Conservation (phyloP, 1,140 invertebrate genomes). For the Pseudobourletiella spinata region DNA sequence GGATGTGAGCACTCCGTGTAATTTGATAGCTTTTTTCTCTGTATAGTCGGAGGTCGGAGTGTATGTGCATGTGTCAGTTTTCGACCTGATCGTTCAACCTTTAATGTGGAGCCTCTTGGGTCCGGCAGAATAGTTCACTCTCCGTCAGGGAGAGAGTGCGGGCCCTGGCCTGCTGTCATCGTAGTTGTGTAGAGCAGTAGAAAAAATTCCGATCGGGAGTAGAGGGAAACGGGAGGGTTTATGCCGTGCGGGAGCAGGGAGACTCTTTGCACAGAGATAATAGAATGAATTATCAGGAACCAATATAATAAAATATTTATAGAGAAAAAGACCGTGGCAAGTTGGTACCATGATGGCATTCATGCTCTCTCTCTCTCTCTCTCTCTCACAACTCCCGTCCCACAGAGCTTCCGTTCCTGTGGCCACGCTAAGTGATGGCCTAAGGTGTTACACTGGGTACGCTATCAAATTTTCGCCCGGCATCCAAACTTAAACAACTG, state of each 20-base stretch:
- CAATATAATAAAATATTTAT: constrained; percentile 26
- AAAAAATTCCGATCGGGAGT: too few species aligned
- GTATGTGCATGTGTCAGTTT: too few species aligned
- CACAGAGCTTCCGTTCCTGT: constrained; percentile 14
- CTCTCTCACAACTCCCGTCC: constrained; percentile 7
- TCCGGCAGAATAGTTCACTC: too few species aligned
- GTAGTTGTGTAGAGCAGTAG: too few species aligned
- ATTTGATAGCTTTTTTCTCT: too few species aligned
- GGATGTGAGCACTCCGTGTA: too few species aligned
- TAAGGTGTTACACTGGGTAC: constrained; percentile 23
- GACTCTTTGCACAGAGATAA: constrained; percentile 24
- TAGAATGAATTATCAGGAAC: constrained; percentile 27
- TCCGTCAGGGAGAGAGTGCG: too few species aligned
- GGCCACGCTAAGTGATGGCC: constrained; percentile 26
- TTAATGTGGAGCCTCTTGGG: too few species aligned
- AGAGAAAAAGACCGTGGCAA: constrained; percentile 10
- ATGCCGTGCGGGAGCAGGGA: constrained; percentile 5
- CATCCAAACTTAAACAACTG: constrained; percentile 21
- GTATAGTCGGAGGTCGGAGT: too few species aligned
- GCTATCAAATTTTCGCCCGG: constrained; percentile 22
- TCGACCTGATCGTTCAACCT: too few species aligned
- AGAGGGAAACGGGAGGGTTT: neutral
- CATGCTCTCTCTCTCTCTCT: too few species aligned
- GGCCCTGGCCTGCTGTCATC: too few species aligned
- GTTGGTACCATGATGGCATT: constrained; percentile 12